Evolutionary conservation across 2,888 invertebrate species (phyloP).

Genomic region (Acanthacorydalis orientalis): DNA sequence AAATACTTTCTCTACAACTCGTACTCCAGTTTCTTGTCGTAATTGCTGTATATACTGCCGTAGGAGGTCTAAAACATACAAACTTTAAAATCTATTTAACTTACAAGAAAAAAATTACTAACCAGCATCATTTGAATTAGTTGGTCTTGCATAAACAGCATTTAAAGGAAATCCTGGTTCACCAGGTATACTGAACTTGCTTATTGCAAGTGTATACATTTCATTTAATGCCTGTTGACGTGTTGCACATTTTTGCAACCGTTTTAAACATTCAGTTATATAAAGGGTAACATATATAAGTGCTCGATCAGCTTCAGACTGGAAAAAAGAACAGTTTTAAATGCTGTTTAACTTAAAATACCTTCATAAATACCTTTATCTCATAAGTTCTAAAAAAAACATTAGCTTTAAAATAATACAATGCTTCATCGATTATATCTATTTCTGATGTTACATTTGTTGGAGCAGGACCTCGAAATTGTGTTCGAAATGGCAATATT

Average conservation of each 20-base stretch:
- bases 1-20: constrained; percentile 87
- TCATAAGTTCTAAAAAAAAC: constrained; percentile 98
- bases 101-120: neutral
- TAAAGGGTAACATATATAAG: constrained; percentile 95
- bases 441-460: constrained; percentile 44
- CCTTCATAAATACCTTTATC: constrained; percentile 58
- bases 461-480: constrained; percentile 86
- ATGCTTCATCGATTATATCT: constrained; percentile 94
- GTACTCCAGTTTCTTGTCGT: constrained; percentile 82
- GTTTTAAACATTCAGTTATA: constrained; percentile 93
- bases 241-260: constrained; percentile 77
- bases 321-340: constrained; percentile 21
- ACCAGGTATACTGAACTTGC: constrained; percentile 92
- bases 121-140: constrained; percentile 65
- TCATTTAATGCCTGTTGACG: constrained; percentile 85
- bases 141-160: constrained; percentile 83
- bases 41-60: constrained; percentile 86
- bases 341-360: neutral
- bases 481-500: constrained; percentile 75
- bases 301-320: constrained; percentile 93
- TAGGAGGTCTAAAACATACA: constrained; percentile 55
- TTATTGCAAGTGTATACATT: constrained; percentile 89
- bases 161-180: constrained; percentile 89
- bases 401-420: constrained; percentile 96
- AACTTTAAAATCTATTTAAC: neutral